phyloP scores from a whole-genome alignment of 2,888 invertebrate genomes.

The Ischnura elegans region DNA sequence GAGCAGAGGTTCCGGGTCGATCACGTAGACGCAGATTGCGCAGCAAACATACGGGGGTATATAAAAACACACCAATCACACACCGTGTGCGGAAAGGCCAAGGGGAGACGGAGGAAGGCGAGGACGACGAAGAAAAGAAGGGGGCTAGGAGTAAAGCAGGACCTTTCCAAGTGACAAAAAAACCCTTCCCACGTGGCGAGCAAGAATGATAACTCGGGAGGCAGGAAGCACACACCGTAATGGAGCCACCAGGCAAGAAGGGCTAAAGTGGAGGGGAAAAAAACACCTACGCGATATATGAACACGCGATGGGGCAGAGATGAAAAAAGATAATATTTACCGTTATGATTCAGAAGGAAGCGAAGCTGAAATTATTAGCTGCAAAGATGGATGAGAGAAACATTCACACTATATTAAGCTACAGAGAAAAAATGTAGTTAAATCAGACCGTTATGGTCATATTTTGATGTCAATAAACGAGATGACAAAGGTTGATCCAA shows the following conservation, averaged over 20 bases:
- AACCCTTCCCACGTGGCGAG: not conserved
- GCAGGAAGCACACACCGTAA: not conserved
- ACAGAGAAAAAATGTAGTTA: too few relatives aligned
- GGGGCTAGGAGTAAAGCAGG: not conserved
- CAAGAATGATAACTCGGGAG: not conserved
- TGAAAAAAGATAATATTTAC: not conserved
- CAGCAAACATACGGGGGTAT: not conserved
- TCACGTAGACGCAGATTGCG: not conserved
- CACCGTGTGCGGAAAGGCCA: not conserved
- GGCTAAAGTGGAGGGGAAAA: too few relatives aligned
- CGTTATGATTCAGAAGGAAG: not conserved
- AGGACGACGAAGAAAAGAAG: not conserved
- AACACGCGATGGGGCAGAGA: too few relatives aligned
- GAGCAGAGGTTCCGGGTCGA: constrained; percentile 9
- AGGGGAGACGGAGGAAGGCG: not conserved
- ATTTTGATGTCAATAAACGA: too few relatives aligned
- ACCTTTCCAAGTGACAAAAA: not conserved
- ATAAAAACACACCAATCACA: constrained; percentile 27
- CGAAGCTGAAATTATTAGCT: not conserved
- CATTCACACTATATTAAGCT: too few relatives aligned
- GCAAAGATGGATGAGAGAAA: not conserved
- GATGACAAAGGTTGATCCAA: too few relatives aligned
- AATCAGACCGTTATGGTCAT: too few relatives aligned
- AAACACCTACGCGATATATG: too few relatives aligned
- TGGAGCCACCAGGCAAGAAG: not conserved